A percentile compares a stretch with the other conserved stretches of the same genome.
Conservation (phyloP, 2,888 invertebrate genomes). For the Mycalesis mineus region DNA sequence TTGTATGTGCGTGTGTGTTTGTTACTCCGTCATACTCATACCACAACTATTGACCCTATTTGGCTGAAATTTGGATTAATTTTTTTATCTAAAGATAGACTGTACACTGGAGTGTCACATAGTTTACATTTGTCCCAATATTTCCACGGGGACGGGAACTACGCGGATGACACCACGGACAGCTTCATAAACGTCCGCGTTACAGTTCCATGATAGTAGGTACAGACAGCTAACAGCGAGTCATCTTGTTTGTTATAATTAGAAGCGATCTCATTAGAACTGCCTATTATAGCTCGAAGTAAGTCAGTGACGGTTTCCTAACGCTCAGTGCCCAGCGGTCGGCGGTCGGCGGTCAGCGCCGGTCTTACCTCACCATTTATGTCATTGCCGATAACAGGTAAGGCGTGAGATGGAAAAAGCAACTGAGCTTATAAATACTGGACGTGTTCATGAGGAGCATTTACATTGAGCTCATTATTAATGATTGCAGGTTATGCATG, state of each 20-base stretch:
- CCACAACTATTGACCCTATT: too few species aligned
- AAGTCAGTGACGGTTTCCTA: conserved; percentile 3
- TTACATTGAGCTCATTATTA: not conserved
- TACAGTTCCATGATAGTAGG: not conserved
- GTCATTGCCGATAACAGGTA: conserved; percentile 12
- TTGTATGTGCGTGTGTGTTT: too few species aligned
- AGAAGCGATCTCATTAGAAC: not conserved
- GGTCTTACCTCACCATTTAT: conserved; percentile 23
- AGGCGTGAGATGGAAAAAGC: conserved; percentile 13
- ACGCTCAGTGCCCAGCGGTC: conserved; percentile 10
- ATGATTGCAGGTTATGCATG: too few species aligned
- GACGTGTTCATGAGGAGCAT: conserved; percentile 14
- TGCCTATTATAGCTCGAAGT: not conserved
- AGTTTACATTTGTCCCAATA: too few species aligned
- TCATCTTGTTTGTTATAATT: not conserved
- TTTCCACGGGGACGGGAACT: too few species aligned
- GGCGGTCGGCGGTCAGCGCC: not conserved
- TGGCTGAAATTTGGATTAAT: too few species aligned
- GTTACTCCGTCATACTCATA: too few species aligned
- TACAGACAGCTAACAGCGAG: not conserved
- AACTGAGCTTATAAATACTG: conserved; percentile 11
- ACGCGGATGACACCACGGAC: too few species aligned
- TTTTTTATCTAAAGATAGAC: too few species aligned
- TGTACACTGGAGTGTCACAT: too few species aligned
- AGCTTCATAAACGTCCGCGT: too few species aligned